These are phyloP conservation scores for Pogonocichla stellata DNA, from an alignment of 2,113 vertebrate genomes.

Conservation along the genomic window DNA sequence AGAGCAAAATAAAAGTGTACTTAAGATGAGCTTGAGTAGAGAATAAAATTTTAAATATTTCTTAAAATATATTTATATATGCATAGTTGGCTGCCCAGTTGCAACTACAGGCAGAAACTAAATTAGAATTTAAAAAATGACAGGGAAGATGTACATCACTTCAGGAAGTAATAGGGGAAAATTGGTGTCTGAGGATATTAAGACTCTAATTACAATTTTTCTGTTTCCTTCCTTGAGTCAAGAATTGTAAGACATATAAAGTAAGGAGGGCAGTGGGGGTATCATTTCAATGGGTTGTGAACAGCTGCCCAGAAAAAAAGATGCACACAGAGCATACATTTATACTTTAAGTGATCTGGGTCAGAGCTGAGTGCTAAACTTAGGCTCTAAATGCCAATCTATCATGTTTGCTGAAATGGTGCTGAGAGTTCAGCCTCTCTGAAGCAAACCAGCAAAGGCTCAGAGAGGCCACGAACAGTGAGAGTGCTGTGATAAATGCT, in stretches of 20 bases:
- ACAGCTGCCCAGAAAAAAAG: conserved; percentile 5
- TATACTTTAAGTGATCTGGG: conserved; percentile 30
- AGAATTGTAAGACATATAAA: neutral
- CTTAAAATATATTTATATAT: no score
- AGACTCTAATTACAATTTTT: neutral
- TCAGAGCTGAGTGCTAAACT: conserved; percentile 49
- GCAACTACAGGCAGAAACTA: neutral
- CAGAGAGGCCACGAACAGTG: neutral
- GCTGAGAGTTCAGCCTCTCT: neutral
- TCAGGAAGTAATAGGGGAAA: neutral
- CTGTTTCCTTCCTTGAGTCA: neutral
- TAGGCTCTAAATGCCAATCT: conserved; percentile 35
- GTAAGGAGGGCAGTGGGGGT: neutral
- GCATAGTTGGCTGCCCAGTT: neutral
- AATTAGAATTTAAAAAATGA: neutral
- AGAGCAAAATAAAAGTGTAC: conserved; percentile 24
- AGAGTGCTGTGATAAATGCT: neutral
- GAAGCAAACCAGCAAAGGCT: conserved; percentile 5
- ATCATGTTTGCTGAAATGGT: neutral
- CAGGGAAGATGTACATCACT: neutral
- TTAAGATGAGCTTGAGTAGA: neutral
- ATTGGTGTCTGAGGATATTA: neutral
- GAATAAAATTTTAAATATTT: neutral
- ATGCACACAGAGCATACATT: conserved; percentile 39
- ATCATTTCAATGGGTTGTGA: neutral